Conservation (phyloP, 2,113 vertebrate genomes). For the Scytalopus superciliaris region DNA sequence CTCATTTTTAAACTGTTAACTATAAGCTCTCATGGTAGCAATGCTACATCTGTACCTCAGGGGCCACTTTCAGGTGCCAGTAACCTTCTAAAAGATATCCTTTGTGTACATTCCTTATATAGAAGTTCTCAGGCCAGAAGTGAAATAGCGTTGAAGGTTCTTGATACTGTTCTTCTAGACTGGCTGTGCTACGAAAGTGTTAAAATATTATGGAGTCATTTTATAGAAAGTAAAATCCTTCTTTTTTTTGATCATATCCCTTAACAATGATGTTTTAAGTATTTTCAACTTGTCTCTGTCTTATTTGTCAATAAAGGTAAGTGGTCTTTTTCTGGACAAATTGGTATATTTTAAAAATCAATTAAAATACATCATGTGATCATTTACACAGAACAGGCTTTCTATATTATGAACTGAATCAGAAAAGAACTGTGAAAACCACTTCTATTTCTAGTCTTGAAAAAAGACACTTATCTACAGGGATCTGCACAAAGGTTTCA, state of each 20-base stretch:
- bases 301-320: not conserved
- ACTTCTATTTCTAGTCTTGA: not conserved
- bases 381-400: not conserved
- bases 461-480: not conserved
- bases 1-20: constrained; percentile 68
- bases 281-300: not conserved
- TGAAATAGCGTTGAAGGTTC: not conserved
- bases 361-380: not conserved
- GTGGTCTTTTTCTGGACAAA: not conserved
- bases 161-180: not conserved
- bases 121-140: constrained; percentile 1
- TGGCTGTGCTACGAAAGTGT: not conserved
- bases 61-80: constrained; percentile 49
- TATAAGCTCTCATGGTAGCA: constrained; percentile 65
- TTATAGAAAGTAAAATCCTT: not conserved
- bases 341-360: not conserved
- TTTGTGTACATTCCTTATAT: not conserved
- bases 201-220: not conserved
- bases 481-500: not conserved
- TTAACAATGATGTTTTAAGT: not conserved
- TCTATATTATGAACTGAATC: not conserved
- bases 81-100: constrained; percentile 30
- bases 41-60: constrained; percentile 10
- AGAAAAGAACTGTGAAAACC: not conserved
- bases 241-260: not conserved